Base-by-base conservation (phyloP, 1,140 invertebrate genomes). In the Bradynema listronoti region DNA sequence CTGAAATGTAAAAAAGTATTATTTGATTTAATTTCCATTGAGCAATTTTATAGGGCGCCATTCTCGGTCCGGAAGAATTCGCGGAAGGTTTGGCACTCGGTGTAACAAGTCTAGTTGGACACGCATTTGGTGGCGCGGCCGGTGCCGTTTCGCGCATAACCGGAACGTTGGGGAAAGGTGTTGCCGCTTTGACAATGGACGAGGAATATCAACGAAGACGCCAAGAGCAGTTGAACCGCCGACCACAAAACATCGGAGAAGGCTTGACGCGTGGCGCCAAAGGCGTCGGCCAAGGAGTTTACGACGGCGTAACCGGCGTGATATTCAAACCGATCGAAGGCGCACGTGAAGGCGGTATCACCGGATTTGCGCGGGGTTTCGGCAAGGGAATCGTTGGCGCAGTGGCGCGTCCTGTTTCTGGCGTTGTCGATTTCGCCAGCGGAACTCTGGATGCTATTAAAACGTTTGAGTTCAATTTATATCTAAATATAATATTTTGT, bases 41-140 rank as follows among this genome's bases (percentile, higher is more conserved):
- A 39, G 19, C 36, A 39, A 29, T n/a, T 19, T 39, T 39, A 11
- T 39, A 39, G 86, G 92, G 92, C 22, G 89, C 90, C 1, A 92
- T 97, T 79, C 90, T 96, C 84, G 93, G 94, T 1, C 93, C 94
- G 2, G 90, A 91, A 47, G 92, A 97, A 82, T 97, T 97, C 81
- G 91, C 89, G 19, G 36, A 39, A 39, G 45, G 45, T 47, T 7
- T 22, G 29, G 7, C 45, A 7, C 29, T 47, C 11, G 7, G 22
- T 7, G 22, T 47, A 24, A 19, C 11, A 7, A 47, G 45, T 29
- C 22, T 47, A 7, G 19, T 47, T 22, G 22, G 92, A 1, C 90
- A 94, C 80, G 91, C 92, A 1, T 87, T 98, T 58, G 83, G 93
- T 64, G 94, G 93, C 46, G 91, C 92, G 70, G 91, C 93, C 55